These are phyloP conservation scores for Caloenas nicobarica DNA, from an alignment of 2,113 vertebrate genomes.

Conservation along the genomic window DNA sequence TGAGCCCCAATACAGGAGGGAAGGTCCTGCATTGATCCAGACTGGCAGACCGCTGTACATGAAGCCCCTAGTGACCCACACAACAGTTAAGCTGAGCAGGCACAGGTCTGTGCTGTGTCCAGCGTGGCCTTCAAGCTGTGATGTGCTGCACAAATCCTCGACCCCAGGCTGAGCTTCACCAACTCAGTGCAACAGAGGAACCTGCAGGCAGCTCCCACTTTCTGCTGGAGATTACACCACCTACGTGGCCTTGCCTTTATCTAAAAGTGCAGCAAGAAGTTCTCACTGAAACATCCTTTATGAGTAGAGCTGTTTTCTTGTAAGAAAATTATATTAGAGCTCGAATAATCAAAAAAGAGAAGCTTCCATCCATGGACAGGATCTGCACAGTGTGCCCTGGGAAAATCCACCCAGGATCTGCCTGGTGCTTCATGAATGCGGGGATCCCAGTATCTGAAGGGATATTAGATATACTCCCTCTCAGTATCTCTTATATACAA, in stretches of 20 bases:
- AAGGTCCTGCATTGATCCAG: background rate
- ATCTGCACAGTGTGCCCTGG: background rate
- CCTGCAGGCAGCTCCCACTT: background rate
- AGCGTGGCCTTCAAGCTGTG: background rate
- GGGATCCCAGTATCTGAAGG: background rate
- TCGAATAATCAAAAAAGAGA: background rate
- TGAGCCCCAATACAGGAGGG: background rate
- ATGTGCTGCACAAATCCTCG: background rate
- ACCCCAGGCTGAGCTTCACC: background rate
- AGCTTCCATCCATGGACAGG: background rate
- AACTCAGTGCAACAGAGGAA: background rate
- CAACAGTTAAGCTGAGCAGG: background rate
- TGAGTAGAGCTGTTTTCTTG: background rate
- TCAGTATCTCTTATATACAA: background rate
- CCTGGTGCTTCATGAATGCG: accelerated
- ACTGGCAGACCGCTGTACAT: background rate
- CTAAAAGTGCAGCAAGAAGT: background rate
- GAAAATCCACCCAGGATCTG: background rate
- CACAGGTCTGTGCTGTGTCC: background rate
- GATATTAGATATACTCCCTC: background rate
- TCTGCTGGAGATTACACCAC: accelerated
- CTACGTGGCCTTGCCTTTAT: background rate
- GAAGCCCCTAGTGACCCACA: background rate
- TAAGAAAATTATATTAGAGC: background rate
- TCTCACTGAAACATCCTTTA: background rate